These are phyloP conservation scores for Tupiocoris notatus DNA, from an alignment of 2,888 invertebrate species.

Conservation along the genomic window DNA sequence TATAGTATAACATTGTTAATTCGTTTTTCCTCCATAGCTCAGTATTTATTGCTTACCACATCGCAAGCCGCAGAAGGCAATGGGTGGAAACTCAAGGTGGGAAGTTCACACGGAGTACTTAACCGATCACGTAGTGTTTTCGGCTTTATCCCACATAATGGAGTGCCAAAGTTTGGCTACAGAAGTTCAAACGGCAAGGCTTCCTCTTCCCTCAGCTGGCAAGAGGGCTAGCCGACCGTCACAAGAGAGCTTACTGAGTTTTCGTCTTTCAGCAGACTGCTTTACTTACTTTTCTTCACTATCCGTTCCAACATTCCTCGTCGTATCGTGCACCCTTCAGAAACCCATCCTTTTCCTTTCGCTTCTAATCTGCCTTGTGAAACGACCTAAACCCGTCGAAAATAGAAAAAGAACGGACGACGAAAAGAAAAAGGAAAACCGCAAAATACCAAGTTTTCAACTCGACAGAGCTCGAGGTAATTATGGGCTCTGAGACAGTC, in stretches of 20 bases:
- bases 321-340: neutral
- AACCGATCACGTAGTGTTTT: slow-evolving; percentile 39
- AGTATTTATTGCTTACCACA: neutral
- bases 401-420: neutral
- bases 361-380: neutral
- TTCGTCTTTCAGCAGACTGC: slow-evolving; percentile 1
- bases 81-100: slow-evolving; percentile 24
- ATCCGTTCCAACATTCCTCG: neutral
- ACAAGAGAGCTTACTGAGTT: slow-evolving; percentile 31
- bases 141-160: slow-evolving; percentile 41
- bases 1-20: no score
- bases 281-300: neutral
- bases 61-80: neutral
- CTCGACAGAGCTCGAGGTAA: slow-evolving; percentile 20
- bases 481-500: slow-evolving; percentile 7
- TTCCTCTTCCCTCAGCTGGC: slow-evolving; percentile 16
- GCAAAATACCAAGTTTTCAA: slow-evolving; percentile 20
- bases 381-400: slow-evolving; percentile 24
- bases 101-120: slow-evolving; percentile 36
- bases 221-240: neutral
- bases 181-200: slow-evolving; percentile 39
- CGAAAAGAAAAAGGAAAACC: slow-evolving; percentile 3
- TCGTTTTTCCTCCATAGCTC: no score
- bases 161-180: slow-evolving; percentile 36
- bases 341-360: neutral